Evolutionary conservation across 2,888 invertebrate species (phyloP).

Genomic region (Mantis religiosa): DNA sequence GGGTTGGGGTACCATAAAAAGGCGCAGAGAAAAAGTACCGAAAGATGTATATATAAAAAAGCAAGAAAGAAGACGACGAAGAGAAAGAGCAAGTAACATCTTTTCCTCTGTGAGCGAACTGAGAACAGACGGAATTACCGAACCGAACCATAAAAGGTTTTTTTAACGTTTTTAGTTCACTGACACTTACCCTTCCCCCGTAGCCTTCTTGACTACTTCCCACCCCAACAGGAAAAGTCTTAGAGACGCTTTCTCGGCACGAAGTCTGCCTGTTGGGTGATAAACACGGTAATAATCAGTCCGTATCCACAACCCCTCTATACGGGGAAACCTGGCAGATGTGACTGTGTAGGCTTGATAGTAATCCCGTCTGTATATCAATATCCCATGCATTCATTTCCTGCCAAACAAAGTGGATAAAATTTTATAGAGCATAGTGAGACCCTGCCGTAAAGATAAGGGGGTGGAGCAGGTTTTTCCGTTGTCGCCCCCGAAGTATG

Average conservation of each 20-base stretch:
- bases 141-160: slow-evolving; percentile 8
- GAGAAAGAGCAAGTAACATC: neutral
- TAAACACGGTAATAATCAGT: neutral
- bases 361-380: neutral
- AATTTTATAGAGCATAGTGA: neutral
- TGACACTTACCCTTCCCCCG: neutral
- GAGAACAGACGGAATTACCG: slow-evolving; percentile 10
- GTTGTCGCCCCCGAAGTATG: neutral
- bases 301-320: neutral
- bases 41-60: neutral
- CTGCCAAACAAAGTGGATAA: neutral
- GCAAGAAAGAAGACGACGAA: neutral
- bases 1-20: neutral
- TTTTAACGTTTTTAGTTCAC: neutral
- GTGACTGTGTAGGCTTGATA: neutral
- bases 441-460: neutral
- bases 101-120: neutral
- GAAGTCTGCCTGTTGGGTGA: neutral
- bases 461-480: neutral
- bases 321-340: neutral
- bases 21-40: neutral
- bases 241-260: neutral
- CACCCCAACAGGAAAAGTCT: neutral
- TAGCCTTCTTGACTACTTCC: neutral
- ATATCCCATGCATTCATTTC: neutral